phyloP scores from a whole-genome alignment of 2,888 invertebrate genomes.

The Julus scanicus region DNA sequence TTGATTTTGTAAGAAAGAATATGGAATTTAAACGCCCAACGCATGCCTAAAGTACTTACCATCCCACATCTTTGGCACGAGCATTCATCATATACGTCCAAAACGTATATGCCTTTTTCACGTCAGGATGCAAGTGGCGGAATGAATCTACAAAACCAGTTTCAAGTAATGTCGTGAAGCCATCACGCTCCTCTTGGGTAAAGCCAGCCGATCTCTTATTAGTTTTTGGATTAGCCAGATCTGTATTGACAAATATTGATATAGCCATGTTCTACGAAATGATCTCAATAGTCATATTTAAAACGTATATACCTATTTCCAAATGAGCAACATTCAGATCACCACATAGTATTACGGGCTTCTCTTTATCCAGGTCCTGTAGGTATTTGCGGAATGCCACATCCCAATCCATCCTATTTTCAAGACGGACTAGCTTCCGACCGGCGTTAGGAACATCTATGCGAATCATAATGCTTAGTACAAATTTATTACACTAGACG shows the following conservation, averaged over 20 bases:
- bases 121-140: slow-evolving; percentile 85
- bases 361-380: slow-evolving; percentile 82
- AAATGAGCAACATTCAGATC: slow-evolving; percentile 98
- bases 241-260: slow-evolving; percentile 68
- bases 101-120: slow-evolving; percentile 86
- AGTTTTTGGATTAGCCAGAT: slow-evolving; percentile 92
- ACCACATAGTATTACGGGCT: slow-evolving; percentile 94
- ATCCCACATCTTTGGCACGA: slow-evolving; percentile 91
- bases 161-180: slow-evolving; percentile 85
- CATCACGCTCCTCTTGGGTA: slow-evolving; percentile 91
- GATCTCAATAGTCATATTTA: no score
- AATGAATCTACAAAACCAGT: slow-evolving; percentile 88
- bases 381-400: slow-evolving; percentile 81
- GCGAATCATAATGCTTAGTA: not conserved
- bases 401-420: slow-evolving; percentile 92
- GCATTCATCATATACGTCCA: slow-evolving; percentile 95
- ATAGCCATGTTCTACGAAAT: no score
- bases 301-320: slow-evolving; percentile 91
- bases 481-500: not conserved
- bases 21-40: no score
- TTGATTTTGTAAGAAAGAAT: no score
- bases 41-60: slow-evolving; percentile 77
- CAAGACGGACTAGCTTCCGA: slow-evolving; percentile 83
- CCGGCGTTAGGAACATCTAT: slow-evolving; percentile 95
- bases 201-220: slow-evolving; percentile 96